Conservation (phyloP, 1,140 invertebrate genomes). For the Dendrolimus punctatus region DNA sequence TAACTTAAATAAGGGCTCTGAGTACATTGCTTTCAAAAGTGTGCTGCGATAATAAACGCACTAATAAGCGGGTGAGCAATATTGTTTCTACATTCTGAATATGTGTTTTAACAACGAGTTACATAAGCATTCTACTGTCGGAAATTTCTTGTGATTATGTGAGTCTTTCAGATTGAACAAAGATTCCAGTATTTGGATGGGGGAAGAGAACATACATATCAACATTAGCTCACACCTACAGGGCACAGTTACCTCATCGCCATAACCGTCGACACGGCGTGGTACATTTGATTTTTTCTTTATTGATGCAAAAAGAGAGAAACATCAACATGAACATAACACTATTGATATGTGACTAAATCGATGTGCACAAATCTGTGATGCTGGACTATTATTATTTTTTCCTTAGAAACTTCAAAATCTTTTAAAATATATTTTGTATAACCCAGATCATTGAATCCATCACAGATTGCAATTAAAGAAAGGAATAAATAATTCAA, state of each 20-base stretch:
- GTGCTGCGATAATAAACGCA: slow-evolving; percentile 5
- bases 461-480: too few relatives aligned
- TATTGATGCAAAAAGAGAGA: slow-evolving; percentile 71
- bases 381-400: slow-evolving; percentile 5
- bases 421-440: too few relatives aligned
- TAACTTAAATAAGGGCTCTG: slow-evolving; percentile 9
- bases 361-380: slow-evolving; percentile 27
- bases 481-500: too few relatives aligned
- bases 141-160: too few relatives aligned
- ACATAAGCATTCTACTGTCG: too few relatives aligned
- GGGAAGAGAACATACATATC: slow-evolving; percentile 25
- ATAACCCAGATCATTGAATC: too few relatives aligned
- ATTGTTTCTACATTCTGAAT: slow-evolving; percentile 1
- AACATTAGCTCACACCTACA: slow-evolving; percentile 40
- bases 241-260: slow-evolving; percentile 86
- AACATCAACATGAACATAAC: slow-evolving; percentile 75
- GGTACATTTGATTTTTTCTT: slow-evolving; percentile 91
- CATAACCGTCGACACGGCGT: slow-evolving; percentile 92
- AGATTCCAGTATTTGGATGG: slow-evolving; percentile 2
- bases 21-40: slow-evolving; percentile 10
- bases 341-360: slow-evolving; percentile 33
- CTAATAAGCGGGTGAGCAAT: slow-evolving; percentile 13
- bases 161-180: too few relatives aligned
- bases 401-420: too few relatives aligned
- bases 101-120: too few relatives aligned